A percentile compares a stretch with the other conserved stretches of the same genome.
phyloP scores from a whole-genome alignment of 2,113 vertebrate species.

The Sigmodon hispidus region DNA sequence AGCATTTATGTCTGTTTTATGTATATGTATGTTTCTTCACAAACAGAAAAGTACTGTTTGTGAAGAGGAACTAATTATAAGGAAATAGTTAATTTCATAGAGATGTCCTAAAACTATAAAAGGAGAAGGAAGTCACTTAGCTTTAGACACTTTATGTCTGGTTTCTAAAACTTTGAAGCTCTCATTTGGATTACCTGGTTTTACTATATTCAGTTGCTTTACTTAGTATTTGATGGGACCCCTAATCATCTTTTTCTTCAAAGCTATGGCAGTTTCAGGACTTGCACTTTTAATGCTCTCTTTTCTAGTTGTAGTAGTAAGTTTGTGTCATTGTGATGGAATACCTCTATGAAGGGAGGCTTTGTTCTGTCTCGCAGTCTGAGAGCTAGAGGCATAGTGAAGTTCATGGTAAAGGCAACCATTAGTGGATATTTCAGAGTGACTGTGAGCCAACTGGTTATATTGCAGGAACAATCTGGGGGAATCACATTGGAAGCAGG shows the following conservation, averaged over 20 bases:
- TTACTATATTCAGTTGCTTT: not conserved
- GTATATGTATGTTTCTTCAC: constrained; percentile 44
- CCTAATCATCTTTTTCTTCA: not conserved
- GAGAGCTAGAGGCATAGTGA: not conserved
- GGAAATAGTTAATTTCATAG: not conserved
- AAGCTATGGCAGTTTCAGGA: not conserved
- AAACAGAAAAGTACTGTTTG: constrained; percentile 37
- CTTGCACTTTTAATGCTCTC: not conserved
- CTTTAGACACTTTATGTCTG: not conserved
- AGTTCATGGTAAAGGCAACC: not conserved
- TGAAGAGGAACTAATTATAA: constrained; percentile 1
- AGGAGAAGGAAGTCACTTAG: not conserved
- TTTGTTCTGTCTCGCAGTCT: not conserved
- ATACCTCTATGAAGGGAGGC: not conserved
- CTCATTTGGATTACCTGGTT: not conserved
- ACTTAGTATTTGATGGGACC: not conserved
- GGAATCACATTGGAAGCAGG: not conserved
- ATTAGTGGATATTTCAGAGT: not conserved
- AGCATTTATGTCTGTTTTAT: constrained; percentile 5
- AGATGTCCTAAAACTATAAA: not conserved
- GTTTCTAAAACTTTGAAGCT: not conserved
- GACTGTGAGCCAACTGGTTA: not conserved
- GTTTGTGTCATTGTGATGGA: not conserved
- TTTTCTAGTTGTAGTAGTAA: not conserved
- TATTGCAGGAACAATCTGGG: not conserved